Conservation (phyloP, 2,797 vertebrate species). For the Amblyraja radiata region DNA sequence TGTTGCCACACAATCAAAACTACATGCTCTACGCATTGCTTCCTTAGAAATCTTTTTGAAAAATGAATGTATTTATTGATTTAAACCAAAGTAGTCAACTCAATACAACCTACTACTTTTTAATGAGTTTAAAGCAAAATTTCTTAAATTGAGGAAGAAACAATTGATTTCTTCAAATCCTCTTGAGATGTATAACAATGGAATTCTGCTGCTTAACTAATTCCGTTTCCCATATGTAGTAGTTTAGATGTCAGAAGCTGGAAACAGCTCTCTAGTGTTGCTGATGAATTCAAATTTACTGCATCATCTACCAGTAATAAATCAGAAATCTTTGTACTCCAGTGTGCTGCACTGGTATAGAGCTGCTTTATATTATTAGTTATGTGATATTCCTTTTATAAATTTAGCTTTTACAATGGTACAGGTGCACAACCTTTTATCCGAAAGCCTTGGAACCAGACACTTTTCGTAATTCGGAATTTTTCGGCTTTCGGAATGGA, state of each 20-base stretch:
- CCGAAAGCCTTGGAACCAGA: no score
- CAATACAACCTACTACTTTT: neutral
- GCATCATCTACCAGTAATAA: neutral
- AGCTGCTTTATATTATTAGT: neutral
- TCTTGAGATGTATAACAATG: constrained; percentile 16
- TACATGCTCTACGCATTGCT: neutral
- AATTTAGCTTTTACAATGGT: neutral
- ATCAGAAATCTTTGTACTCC: neutral
- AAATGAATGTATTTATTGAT: constrained; percentile 19
- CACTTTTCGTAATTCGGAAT: no score
- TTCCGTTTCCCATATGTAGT: neutral
- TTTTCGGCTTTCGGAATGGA: no score
- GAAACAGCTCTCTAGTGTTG: neutral
- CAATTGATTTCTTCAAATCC: neutral
- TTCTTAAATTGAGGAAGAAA: neutral
- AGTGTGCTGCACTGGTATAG: neutral
- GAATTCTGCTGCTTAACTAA: neutral
- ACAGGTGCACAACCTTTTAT: no score
- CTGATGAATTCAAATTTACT: neutral
- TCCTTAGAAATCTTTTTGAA: neutral
- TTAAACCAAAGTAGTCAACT: constrained; percentile 27
- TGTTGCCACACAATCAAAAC: neutral
- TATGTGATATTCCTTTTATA: neutral
- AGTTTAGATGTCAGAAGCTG: neutral
- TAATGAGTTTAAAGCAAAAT: neutral